Evolutionary conservation across 1,140 invertebrate genomes (phyloP), one percentile per base, ranked within the genome.

Genomic region (Pseudomyrmex dendroicus): DNA sequence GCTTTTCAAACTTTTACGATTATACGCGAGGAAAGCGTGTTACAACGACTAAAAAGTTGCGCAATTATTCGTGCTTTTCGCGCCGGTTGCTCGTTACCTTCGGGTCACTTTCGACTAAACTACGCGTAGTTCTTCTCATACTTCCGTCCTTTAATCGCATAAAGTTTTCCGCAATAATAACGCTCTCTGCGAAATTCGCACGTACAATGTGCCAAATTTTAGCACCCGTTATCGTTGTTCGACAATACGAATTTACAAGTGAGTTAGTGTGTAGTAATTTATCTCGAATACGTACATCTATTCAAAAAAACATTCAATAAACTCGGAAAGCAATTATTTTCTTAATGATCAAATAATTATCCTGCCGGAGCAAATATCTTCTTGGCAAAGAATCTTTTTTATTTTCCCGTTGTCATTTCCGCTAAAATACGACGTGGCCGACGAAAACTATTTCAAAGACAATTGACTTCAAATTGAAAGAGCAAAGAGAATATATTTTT

Each of bases 1-100:
- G 17, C 54, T 72, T 68, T 56, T 67, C 13, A 4, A 13, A 68
- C 63, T 77, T 80, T 80, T 78, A 78, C 64, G 76, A 80, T 80
- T 80, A 80, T 80, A 35, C 66, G 20, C 9, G 15, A 67, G 52
- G 7, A 46, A 35, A 12, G 8, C n/a, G 25, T 35, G 74, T 78
- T 20, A 70, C 35, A 25, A 9, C 2, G 44, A 10, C 44, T 70
- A 70, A 78, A 72, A 70, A 80, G 66, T 80, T 61, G 15, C 76
- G 12, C 76, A 59, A 80, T 70, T 80, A 80, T 59, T 25, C 68
- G 13, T n/a, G 68, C 25, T 35, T 13, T 35, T 57, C 17, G 5
- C 54, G 12, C 8, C 54, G 2, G 46, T 10, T 50, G 66, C 22
- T 72, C 54, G 44, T 22, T 44, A 57, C 59, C 70, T 59, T 78